These are phyloP conservation scores for Acanthosepion lycidas DNA, from an alignment of 2,888 invertebrate species.

Conservation along the genomic window DNA sequence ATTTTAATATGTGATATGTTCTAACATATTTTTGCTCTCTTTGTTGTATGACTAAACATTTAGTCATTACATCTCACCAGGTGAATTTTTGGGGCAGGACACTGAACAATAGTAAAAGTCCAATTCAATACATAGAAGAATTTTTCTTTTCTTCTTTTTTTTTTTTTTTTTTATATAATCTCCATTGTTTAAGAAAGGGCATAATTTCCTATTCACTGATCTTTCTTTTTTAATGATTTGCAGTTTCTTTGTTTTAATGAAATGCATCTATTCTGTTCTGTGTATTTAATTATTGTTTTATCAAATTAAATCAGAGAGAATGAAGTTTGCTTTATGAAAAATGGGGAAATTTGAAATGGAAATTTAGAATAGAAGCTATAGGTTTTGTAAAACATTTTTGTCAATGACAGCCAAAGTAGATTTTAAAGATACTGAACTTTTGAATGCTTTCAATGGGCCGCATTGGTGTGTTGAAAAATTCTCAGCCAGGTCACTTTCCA, in stretches of 20 bases:
- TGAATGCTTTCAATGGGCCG: no score
- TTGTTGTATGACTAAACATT: neutral
- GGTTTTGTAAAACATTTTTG: no score
- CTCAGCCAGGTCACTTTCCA: no score
- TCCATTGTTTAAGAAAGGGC: neutral
- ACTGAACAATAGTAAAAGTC: neutral
- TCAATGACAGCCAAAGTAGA: no score
- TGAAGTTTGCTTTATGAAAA: neutral
- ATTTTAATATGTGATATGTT: neutral
- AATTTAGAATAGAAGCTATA: no score
- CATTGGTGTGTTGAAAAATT: no score
- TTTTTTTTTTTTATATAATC: no score
- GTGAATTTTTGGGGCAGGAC: slow-evolving; percentile 33
- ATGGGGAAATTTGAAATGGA: no score
- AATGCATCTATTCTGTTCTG: neutral
- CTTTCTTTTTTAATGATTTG: neutral
- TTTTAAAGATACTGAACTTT: no score
- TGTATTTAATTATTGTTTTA: neutral
- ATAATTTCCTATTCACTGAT: neutral
- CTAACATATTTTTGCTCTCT: neutral
- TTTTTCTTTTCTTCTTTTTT: no score
- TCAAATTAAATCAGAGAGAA: neutral
- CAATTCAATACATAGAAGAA: neutral
- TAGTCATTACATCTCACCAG: neutral
- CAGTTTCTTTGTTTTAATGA: slow-evolving; percentile 10